Percentiles rank a stretch among this genome's conserved stretches.
These are phyloP conservation scores for Orthosia cruda DNA, from an alignment of 2,888 invertebrate genomes.

Conservation along the genomic window DNA sequence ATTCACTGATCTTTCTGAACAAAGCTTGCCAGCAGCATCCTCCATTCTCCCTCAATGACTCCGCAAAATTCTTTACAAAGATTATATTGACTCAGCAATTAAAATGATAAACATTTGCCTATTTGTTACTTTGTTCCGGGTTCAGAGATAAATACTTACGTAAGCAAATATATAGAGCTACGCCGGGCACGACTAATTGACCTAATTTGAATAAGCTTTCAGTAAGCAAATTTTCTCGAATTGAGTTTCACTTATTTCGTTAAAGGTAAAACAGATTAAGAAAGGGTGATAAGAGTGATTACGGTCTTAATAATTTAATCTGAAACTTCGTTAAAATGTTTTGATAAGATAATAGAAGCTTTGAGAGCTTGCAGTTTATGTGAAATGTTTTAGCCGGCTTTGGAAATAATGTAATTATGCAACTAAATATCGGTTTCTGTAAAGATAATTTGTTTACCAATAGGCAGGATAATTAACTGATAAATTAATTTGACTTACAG, in stretches of 20 bases:
- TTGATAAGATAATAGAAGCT: conserved; percentile 35
- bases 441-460: background rate
- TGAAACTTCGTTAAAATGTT: conserved; percentile 54
- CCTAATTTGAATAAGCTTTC: conserved; percentile 79
- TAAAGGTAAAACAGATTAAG: conserved; percentile 60
- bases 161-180: conserved; percentile 65
- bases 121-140: conserved; percentile 67
- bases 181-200: conserved; percentile 75
- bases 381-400: background rate
- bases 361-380: conserved; percentile 22
- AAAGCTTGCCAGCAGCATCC: background rate
- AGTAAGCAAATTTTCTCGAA: conserved; percentile 71
- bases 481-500: conserved; percentile 54
- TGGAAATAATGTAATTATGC: background rate
- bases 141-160: conserved; percentile 65
- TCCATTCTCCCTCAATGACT: conserved; percentile 42
- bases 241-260: conserved; percentile 74
- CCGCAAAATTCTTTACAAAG: conserved; percentile 63
- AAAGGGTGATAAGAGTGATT: conserved; percentile 60
- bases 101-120: conserved; percentile 70
- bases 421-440: background rate
- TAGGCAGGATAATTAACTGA: conserved; percentile 1
- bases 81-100: conserved; percentile 69
- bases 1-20: conserved; percentile 39
- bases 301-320: conserved; percentile 54